Evolutionary conservation across 2,113 vertebrate genomes (phyloP), one percentile per base, ranked within the genome.

Genomic region (Pantherophis guttatus): DNA sequence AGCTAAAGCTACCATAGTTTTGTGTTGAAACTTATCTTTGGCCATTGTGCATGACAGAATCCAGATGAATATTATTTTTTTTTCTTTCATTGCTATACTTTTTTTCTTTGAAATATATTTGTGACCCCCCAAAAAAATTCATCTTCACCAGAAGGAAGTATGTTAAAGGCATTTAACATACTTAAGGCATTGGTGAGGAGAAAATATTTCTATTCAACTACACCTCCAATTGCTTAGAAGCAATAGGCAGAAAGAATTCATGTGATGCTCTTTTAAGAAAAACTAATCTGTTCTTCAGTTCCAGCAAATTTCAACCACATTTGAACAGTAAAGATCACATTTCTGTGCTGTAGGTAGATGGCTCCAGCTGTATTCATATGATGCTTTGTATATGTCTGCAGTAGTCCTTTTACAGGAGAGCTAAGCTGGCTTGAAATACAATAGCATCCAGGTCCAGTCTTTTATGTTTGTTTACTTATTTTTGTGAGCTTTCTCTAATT

Each of bases 391-490:
- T 96, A 92, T 94, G 96, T 97, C 96, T 97, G 95, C 94, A 94
- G 95, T 96, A 94, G 24, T 94, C 94, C 95, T 97, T 97, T 97
- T 97, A 97, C 95, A 96, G 96, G 96, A 97, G 95, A 90, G 92
- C 90, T 0, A 95, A 95, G 95, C 94, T 96, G 96, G 92, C 91
- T 96, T 97, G 97, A 96, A 97, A 97, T 88, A 97, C 96, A 97
- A 95, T 96, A 97, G 95, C 88, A 81, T 62, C 75, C 92, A 50
- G 93, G 91, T 93, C 94, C 90, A 95, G 93, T 75, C 95, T 97
- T 98, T 98, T 96, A 97, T 97, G 95, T 96, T 97, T 97, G 96
- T 98, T 98, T 98, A 96, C 95, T 96, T 95, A 91, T 96, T 97
- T 97, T 97, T 97, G 97, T 94, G 95, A 97, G 96, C 86, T 58